Evolutionary conservation across 1,140 invertebrate genomes (phyloP).

Genomic region (Heliconius hermathena): DNA sequence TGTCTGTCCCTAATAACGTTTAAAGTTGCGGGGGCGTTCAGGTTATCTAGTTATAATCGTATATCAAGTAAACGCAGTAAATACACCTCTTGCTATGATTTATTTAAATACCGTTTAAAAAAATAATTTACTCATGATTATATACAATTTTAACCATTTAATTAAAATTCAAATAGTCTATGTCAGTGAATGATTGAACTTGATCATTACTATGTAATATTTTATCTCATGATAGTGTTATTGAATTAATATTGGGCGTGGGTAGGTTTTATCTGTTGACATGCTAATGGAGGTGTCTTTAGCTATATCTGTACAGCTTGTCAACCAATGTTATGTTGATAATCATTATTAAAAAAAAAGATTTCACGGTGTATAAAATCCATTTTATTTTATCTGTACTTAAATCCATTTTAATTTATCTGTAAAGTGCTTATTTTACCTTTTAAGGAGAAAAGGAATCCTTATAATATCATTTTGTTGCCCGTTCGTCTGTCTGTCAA

Average conservation of each 20-base stretch:
- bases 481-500: too few relatives aligned
- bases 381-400: too few relatives aligned
- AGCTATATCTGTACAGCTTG: conserved; percentile 1
- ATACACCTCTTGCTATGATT: neutral
- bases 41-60: neutral
- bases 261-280: conserved; percentile 32
- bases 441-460: too few relatives aligned
- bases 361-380: too few relatives aligned
- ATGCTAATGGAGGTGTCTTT: conserved; percentile 19
- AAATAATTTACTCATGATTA: neutral
- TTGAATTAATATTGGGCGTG: conserved; percentile 32
- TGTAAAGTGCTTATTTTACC: too few relatives aligned
- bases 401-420: too few relatives aligned
- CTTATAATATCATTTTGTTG: too few relatives aligned
- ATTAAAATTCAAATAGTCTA: neutral
- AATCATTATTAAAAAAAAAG: neutral
- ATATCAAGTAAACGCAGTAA: neutral
- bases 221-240: conserved; percentile 27
- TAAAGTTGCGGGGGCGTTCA: too few relatives aligned
- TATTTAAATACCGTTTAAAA: neutral
- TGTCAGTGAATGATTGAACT: conserved; percentile 23
- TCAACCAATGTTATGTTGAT: neutral
- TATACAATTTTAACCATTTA: neutral
- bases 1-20: too few relatives aligned
- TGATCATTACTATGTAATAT: conserved; percentile 27